Conservation (phyloP, 2,113 vertebrate species). For the Grallaria varia region DNA sequence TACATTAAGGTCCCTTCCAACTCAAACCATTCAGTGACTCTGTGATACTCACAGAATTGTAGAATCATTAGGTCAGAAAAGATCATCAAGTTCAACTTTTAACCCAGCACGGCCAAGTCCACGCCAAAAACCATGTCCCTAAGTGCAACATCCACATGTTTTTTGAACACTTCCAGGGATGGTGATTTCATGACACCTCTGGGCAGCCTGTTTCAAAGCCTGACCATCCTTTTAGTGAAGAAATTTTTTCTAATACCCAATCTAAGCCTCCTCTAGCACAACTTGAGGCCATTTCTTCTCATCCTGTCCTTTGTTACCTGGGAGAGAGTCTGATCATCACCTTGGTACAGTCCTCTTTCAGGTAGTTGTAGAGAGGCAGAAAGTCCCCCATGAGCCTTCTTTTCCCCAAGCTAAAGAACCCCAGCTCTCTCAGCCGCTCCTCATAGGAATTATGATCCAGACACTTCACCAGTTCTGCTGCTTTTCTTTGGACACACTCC, state of each 20-base stretch:
- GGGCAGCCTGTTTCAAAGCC: neutral
- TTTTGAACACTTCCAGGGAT: neutral
- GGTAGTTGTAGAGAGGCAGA: too few relatives aligned
- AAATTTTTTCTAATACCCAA: neutral
- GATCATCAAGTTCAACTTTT: neutral
- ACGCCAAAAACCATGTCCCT: neutral
- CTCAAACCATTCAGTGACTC: neutral
- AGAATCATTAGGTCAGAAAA: neutral
- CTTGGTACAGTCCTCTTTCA: neutral
- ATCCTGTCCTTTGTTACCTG: neutral
- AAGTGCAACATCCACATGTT: neutral
- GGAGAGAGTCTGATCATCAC: neutral
- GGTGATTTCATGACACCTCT: neutral
- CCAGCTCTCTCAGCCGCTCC: neutral
- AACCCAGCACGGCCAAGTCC: neutral
- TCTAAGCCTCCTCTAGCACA: neutral
- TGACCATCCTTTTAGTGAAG: too few relatives aligned
- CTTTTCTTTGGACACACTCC: neutral
- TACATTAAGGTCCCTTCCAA: neutral
- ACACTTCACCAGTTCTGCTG: neutral
- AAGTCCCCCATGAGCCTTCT: neutral
- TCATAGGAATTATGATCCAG: rapidly evolving
- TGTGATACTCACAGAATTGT: neutral
- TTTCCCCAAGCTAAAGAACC: neutral
- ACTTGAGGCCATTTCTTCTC: neutral